phyloP scores from a whole-genome alignment of 2,797 vertebrate genomes.

The Anomalospiza imberbis region DNA sequence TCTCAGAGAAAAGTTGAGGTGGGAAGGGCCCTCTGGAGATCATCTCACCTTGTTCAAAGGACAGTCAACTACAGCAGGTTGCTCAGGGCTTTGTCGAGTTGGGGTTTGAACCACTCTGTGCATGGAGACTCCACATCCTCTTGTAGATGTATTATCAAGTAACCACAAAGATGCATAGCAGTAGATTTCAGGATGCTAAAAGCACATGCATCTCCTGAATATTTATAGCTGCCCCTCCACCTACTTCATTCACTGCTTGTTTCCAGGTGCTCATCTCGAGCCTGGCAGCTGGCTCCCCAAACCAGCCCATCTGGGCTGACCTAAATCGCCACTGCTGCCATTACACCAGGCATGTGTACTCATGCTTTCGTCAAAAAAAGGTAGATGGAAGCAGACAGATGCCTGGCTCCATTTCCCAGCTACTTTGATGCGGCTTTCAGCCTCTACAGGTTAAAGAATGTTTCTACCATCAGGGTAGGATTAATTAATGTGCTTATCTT shows the following conservation, averaged over 20 bases:
- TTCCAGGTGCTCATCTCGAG: neutral
- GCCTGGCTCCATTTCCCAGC: neutral
- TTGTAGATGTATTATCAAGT: neutral
- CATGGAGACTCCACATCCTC: neutral
- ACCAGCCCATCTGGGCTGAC: neutral
- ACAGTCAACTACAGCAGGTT: neutral
- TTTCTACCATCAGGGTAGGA: neutral
- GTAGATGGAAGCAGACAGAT: neutral
- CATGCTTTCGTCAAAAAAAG: neutral
- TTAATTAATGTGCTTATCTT: neutral
- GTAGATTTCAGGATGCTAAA: neutral
- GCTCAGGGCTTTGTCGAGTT: neutral
- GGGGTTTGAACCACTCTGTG: neutral
- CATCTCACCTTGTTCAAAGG: neutral
- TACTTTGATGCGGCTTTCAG: neutral
- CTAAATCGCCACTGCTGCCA: neutral
- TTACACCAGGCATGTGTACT: rapidly evolving
- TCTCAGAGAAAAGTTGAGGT: neutral
- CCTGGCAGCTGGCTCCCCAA: neutral
- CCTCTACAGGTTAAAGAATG: neutral
- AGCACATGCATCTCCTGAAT: neutral
- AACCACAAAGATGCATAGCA: neutral
- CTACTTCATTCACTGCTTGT: neutral
- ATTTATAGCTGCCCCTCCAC: neutral
- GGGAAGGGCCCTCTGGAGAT: neutral